Percentiles rank a stretch among this genome's conserved stretches.
phyloP scores from a whole-genome alignment of 2,888 invertebrate genomes.

The Ichneumon xanthorius region DNA sequence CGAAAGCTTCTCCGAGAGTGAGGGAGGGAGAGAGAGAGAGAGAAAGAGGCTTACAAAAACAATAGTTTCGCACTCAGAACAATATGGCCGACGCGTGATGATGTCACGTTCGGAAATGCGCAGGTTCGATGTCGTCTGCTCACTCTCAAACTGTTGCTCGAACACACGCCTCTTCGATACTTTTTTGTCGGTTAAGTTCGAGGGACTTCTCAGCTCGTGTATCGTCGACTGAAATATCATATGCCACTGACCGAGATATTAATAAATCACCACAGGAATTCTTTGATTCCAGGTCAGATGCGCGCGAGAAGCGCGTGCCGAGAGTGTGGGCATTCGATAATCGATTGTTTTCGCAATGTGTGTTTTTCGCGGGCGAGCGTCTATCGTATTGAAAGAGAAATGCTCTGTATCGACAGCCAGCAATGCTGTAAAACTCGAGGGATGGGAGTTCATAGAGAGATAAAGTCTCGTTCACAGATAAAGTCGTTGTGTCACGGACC shows the following conservation, averaged over 20 bases:
- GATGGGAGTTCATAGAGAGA: too few relatives aligned
- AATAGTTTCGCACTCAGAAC: slow-evolving; percentile 45
- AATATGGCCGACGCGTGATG: slow-evolving; percentile 62
- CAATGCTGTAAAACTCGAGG: background rate
- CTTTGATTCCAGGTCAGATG: slow-evolving; percentile 14
- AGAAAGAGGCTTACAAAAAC: slow-evolving; percentile 23
- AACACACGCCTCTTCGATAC: background rate
- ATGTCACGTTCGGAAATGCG: slow-evolving; percentile 64
- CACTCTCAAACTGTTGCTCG: slow-evolving; percentile 55
- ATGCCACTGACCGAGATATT: slow-evolving; percentile 2
- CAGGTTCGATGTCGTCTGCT: slow-evolving; percentile 55
- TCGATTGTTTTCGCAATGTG: slow-evolving; percentile 18
- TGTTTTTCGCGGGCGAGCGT: background rate
- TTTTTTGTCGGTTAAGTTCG: slow-evolving; percentile 9
- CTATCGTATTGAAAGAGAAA: background rate
- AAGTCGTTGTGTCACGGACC: background rate
- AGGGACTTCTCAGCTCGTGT: background rate
- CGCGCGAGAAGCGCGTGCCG: background rate
- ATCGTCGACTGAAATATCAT: background rate
- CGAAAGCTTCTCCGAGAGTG: background rate
- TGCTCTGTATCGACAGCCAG: background rate
- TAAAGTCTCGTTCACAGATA: background rate
- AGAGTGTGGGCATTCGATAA: background rate
- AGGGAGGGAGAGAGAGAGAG: slow-evolving; percentile 6
- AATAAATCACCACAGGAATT: background rate